phyloP scores from a whole-genome alignment of 2,888 invertebrate genomes.

The Bibio marci region DNA sequence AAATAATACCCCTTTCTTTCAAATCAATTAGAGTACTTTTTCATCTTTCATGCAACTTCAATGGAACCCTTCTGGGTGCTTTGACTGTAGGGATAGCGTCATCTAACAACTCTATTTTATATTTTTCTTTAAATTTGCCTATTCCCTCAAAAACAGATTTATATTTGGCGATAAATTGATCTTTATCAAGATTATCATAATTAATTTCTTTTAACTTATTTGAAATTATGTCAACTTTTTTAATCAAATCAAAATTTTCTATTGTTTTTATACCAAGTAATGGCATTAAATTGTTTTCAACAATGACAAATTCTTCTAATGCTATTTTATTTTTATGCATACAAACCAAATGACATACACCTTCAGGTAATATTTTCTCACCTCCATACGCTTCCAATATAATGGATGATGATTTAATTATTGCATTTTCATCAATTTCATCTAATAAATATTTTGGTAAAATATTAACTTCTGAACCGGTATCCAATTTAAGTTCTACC shows the following conservation, averaged over 20 bases:
- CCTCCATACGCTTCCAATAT: not conserved
- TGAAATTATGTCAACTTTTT: not conserved
- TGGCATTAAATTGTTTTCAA: not conserved
- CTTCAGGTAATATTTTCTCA: not conserved
- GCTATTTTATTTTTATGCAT: not conserved
- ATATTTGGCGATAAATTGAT: no score
- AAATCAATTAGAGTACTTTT: conserved; percentile 2
- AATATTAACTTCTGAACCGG: not conserved
- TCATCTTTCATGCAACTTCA: conserved; percentile 7
- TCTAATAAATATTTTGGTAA: not conserved
- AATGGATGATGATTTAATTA: not conserved
- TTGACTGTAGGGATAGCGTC: conserved; percentile 7
- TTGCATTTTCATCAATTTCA: not conserved
- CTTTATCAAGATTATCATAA: conserved; percentile 9
- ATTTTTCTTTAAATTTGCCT: conserved; percentile 10
- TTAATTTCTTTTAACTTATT: not conserved
- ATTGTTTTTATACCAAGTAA: not conserved
- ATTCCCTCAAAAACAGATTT: conserved; percentile 12
- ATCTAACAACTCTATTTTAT: conserved; percentile 7
- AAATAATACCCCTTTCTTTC: not conserved
- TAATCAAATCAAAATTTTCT: not conserved
- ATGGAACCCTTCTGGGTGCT: conserved; percentile 11
- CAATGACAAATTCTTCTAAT: not conserved
- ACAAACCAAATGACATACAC: not conserved
- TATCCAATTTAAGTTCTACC: not conserved